phyloP scores from a whole-genome alignment of 2,888 invertebrate genomes.

The Lasioglossum vierecki region DNA sequence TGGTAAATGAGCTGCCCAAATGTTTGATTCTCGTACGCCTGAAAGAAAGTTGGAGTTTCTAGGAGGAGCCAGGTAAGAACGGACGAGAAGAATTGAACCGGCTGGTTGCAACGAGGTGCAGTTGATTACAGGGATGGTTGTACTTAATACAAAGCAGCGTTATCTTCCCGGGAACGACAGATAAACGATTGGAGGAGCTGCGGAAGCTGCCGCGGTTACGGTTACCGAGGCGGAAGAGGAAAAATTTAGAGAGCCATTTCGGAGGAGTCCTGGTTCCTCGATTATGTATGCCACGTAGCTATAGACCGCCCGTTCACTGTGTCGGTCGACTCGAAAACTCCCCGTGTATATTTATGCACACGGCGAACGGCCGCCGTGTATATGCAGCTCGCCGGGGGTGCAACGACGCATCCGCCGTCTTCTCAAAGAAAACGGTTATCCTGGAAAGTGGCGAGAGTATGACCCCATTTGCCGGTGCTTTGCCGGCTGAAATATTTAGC shows the following conservation, averaged over 20 bases:
- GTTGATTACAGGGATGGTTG: slow-evolving; percentile 9
- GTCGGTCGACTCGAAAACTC: slow-evolving; percentile 29
- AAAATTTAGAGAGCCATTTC: slow-evolving; percentile 41
- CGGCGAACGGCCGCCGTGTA: slow-evolving; percentile 15
- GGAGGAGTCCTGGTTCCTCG: slow-evolving; percentile 15
- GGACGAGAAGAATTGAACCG: not conserved
- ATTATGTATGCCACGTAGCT: slow-evolving; percentile 53
- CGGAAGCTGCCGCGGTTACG: slow-evolving; percentile 8
- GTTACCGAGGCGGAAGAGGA: slow-evolving; percentile 9
- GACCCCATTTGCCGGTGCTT: slow-evolving; percentile 45
- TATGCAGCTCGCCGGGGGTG: slow-evolving; percentile 25
- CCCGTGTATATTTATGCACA: slow-evolving; percentile 55
- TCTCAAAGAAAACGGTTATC: slow-evolving; percentile 64
- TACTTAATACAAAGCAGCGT: not conserved
- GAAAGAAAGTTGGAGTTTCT: too few species aligned
- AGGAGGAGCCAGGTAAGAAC: not conserved
- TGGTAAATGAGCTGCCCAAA: too few species aligned
- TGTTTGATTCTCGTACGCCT: not conserved
- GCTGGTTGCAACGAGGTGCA: not conserved
- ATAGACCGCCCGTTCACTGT: slow-evolving; percentile 22
- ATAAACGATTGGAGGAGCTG: not conserved
- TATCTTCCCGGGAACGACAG: not conserved
- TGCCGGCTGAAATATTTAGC: slow-evolving; percentile 71
- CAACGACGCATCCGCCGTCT: slow-evolving; percentile 36
- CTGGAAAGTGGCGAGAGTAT: slow-evolving; percentile 25